Evolutionary conservation across 2,113 vertebrate genomes (phyloP), one percentile per base, ranked within the genome.

Genomic region (Gavia stellata): DNA sequence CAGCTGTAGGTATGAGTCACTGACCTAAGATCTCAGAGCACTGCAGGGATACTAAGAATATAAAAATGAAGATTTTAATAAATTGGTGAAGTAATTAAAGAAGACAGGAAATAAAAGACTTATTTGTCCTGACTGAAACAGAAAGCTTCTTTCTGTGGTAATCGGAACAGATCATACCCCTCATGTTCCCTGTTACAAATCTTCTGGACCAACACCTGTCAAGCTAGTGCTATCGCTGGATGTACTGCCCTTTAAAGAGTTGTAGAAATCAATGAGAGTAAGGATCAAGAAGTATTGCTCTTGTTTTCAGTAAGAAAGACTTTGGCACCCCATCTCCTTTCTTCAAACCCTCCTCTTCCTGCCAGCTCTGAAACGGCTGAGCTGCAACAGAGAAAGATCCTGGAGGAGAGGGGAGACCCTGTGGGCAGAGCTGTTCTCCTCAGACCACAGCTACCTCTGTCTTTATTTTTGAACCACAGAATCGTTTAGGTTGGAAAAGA

Each of bases 61-160:
- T 81, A 93, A 90, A 90, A 82, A 80, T 52, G 85, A 73, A 88
- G 10, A 67, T 84, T 91, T 96, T 79, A 86, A 93, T 91, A 94
- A 91, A 93, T 79, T 29, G 47, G 56, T 67, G 53, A 89, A 88
- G 86, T 89, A 82, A 96, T 94, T 45, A 83, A 88, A 95, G 55
- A 58, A 21, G 53, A 63, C 70, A 75, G 81, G 92, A 92, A 94
- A 89, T 75, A 81, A 78, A 88, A 94, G 31, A 44, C 14, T 91
- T 84, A 23, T 87, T 95, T 8, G 1, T 71, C 63, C 50, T 24
- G 7, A 75, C 20, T 85, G 84, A 85, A 96, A 82, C 25, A 73
- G 38, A 90, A 89, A 72, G 15, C 38, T 65, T 62, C 44, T 74
- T 87, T 65, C 52, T 70, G 34, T 74, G 34, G 23, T 75, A 85